Evolutionary conservation across 2,113 vertebrate species (phyloP), one percentile per base, ranked within the genome.

Genomic region (Pyxicephalus adspersus): DNA sequence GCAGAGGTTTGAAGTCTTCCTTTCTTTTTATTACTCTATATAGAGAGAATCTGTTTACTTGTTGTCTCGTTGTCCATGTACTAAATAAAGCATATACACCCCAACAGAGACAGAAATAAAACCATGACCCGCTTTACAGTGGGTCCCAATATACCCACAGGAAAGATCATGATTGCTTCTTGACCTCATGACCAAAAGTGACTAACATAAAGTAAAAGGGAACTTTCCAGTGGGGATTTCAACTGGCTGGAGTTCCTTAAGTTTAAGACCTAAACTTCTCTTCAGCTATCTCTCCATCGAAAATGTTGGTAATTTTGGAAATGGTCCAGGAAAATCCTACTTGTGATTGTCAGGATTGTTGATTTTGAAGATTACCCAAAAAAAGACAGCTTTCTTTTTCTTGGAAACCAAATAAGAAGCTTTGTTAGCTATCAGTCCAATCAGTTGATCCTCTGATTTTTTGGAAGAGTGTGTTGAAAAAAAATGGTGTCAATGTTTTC

Each of bases 291-390:
- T 64, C 64, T 64, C 34, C 16, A 80, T 28, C 52, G 52, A 80
- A 52, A 66, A 71, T 20, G 71, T 63, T 64, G 57, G 72, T 84
- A 88, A 83, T 89, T 85, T 83, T 86, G 77, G 87, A 31, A 34
- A 63, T 84, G 65, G 84, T 77, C 85, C 71, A 87, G 86, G 81
- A 90, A 89, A 91, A 90, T 87, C 86, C 83, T 87, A 54, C 60
- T 85, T 84, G 81, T 31, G 77, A 76, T 68, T 81, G 60, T 58
- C 83, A 77, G 88, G 85, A 86, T 88, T 88, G 76, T 90, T 88
- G 80, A 80, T 67, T 84, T 86, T 88, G 58, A 81, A 87, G 77
- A 88, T 83, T 71, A 28, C 60, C 20, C 66, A 31, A 77, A 65
- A 16, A 51, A 38, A 84, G 70, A 57, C 54, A 25, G 0, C 75